Evolutionary conservation across 1,140 invertebrate genomes (phyloP), one percentile per base, ranked within the genome.

Genomic region (Ruditapes philippinarum): DNA sequence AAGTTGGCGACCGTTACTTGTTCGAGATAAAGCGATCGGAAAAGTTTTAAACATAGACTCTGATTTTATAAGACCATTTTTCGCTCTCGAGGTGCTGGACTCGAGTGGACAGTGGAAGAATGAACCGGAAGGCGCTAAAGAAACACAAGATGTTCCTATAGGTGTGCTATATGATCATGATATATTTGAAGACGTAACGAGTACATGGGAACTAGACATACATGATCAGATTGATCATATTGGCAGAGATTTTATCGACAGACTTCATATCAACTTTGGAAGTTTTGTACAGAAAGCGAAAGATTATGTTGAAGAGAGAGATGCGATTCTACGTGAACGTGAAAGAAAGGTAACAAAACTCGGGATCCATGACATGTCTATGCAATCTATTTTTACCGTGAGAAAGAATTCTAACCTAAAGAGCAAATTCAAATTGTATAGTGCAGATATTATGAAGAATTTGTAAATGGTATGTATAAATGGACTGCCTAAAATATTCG

Each of bases 151-250:
- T 17, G 22, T 42, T 4, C 89, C 93, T 7, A 70, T 89, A 36
- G 94, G 94, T 5, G 91, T 93, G 22, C 80, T 95, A 19, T 91
- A 93, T 62, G 93, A 95, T 45, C 90, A 93, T 78, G 91, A 92
- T 45, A 93, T 95, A 74, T 95, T 95, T 88, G 94, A 94, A 57
- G 94, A 95, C 83, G 91, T 95, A 14, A 95, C 93, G 14, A 93
- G 89, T 17, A 90, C 90, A 4, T 95, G 94, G 94, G 94, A 95
- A 78, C 81, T 94, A 17, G 94, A 95, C 65, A 93, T 95, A 51
- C 94, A 95, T 62, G 94, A 95, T n/a, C 94, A 95, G 80, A 94
- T 95, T 65, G 94, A 95, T 38, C 92, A 93, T 25, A 91, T 94
- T 14, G 94, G 94, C 0, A 94, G 93, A 83, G 91, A 90, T 33